Conservation (phyloP, 35 echinoderm and acorn worm species). For the Heliocidaris tuberculata region DNA sequence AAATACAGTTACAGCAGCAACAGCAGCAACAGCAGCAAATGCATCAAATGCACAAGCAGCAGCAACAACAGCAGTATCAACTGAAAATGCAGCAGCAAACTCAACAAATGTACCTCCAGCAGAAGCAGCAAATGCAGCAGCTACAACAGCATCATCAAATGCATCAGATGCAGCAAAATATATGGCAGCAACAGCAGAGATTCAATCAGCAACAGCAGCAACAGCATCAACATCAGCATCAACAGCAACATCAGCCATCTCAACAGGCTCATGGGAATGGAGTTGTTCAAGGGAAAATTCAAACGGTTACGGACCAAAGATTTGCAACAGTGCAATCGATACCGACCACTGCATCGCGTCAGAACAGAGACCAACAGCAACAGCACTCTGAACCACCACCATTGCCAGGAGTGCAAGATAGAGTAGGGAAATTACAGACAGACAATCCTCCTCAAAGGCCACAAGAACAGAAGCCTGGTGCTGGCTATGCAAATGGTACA, state of each 20-base stretch:
- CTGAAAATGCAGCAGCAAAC: background rate
- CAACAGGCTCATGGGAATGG: slow-evolving; percentile 39
- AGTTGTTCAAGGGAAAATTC: slow-evolving; percentile 20
- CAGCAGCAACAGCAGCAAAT: slow-evolving; percentile 40
- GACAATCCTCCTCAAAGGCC: background rate
- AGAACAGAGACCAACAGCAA: background rate
- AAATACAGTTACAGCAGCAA: slow-evolving; percentile 32
- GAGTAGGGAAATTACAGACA: slow-evolving; percentile 12
- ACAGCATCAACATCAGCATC: slow-evolving; percentile 15
- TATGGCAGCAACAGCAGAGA: slow-evolving; percentile 38
- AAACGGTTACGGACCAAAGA: slow-evolving; percentile 13
- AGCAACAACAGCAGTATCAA: slow-evolving; percentile 18
- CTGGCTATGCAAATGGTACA: slow-evolving; percentile 28
- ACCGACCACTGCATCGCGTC: slow-evolving; percentile 20
- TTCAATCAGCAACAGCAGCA: slow-evolving; percentile 33
- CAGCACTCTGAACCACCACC: slow-evolving; percentile 10
- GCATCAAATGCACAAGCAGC: slow-evolving; percentile 11
- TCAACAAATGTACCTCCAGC: slow-evolving; percentile 46
- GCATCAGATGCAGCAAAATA: slow-evolving; percentile 47
- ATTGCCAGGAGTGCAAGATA: slow-evolving; percentile 39
- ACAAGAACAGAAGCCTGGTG: slow-evolving; percentile 13
- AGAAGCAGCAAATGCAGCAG: slow-evolving; percentile 46
- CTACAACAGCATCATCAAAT: slow-evolving; percentile 35
- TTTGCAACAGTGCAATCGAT: slow-evolving; percentile 45
- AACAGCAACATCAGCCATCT: slow-evolving; percentile 5